Evolutionary conservation across 2,888 invertebrate species (phyloP), one percentile per base, ranked within the genome.

Genomic region (Cristatella mucedo): DNA sequence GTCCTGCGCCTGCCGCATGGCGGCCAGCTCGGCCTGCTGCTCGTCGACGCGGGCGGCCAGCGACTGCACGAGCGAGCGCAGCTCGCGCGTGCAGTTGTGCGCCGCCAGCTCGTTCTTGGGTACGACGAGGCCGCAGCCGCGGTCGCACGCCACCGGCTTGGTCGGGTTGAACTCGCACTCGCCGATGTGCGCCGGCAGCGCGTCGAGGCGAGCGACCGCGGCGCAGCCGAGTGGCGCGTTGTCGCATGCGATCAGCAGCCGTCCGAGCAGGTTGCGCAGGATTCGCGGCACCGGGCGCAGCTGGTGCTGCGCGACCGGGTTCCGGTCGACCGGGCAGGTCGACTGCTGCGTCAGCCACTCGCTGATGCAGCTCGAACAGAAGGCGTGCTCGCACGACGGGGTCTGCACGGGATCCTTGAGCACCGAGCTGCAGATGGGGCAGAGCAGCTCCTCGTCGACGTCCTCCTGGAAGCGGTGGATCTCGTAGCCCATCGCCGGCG

Each of bases 141-240:
- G 78, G 56, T 87, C 87, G 66, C 91, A 93, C 29, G 82, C 80
- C 56, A 87, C 76, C 13, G 87, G 87, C 56, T 86, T 74, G 67
- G 89, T 89, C 0, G 91, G 91, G 68, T 93, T 93, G 62, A 77
- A 81, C 68, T 81, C 81, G 70, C 93, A 93, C 67, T 89, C 89
- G 59, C 79, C 77, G 53, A 85, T 68, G 68, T 93, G 91, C 18
- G 77, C 71, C n/a, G 76, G 71, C 49, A 91, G 68, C 7, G 77
- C 49, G 63, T 93, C 91, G 53, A 93, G 71, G 68, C 89, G 89
- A 40, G 91, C 71, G 19, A 84, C 74, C 40, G 77, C 72, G 46
- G 76, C 76, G 63, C 91, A 93, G 45, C 91, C 89, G 64, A 82
- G 80, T 16, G 76, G 73, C 43, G 78, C 76, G 68, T 91, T 89